A percentile compares a stretch with the other conserved stretches of the same genome.
phyloP scores from a whole-genome alignment of 2,888 invertebrate species.

The Perithous albicinctus region DNA sequence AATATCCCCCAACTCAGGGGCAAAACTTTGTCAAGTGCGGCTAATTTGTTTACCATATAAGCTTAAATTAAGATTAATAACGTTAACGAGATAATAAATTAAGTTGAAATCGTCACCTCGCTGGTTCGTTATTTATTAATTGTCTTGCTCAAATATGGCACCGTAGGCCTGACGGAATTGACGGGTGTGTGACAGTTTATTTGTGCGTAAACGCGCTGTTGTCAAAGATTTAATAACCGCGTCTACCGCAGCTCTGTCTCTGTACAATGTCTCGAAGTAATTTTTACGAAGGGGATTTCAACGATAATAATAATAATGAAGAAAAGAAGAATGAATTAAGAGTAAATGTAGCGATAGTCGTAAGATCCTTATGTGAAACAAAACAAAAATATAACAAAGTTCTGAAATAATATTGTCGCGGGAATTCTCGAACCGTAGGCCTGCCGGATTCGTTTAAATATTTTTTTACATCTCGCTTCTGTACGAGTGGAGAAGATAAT shows the following conservation, averaged over 20 bases:
- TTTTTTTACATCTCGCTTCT: conserved; percentile 62
- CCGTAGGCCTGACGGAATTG: conserved; percentile 70
- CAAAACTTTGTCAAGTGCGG: conserved; percentile 55
- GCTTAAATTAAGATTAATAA: conserved; percentile 30
- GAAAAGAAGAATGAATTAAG: conserved; percentile 22
- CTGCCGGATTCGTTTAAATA: conserved; percentile 62
- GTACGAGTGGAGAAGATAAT: not conserved
- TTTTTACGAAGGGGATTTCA: conserved; percentile 57
- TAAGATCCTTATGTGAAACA: conserved; percentile 45
- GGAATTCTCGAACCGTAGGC: conserved; percentile 39
- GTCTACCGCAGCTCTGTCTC: conserved; percentile 10
- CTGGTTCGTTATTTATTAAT: conserved; percentile 68
- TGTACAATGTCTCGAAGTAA: conserved; percentile 61
- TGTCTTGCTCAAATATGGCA: conserved; percentile 70
- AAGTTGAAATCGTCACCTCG: conserved; percentile 60
- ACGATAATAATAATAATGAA: conserved; percentile 48
- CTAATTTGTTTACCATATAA: conserved; percentile 48
- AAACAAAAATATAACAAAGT: no score
- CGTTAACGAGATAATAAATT: conserved; percentile 63
- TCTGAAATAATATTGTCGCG: not conserved
- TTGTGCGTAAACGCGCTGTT: conserved; percentile 18
- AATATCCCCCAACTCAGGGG: no score
- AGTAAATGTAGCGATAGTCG: conserved; percentile 48
- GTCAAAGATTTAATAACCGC: conserved; percentile 10
- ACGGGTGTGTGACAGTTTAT: conserved; percentile 52